A percentile compares a stretch with the other conserved stretches of the same genome.
These are phyloP conservation scores for Chauna torquata DNA, from an alignment of 2,113 vertebrate species.

Conservation along the genomic window DNA sequence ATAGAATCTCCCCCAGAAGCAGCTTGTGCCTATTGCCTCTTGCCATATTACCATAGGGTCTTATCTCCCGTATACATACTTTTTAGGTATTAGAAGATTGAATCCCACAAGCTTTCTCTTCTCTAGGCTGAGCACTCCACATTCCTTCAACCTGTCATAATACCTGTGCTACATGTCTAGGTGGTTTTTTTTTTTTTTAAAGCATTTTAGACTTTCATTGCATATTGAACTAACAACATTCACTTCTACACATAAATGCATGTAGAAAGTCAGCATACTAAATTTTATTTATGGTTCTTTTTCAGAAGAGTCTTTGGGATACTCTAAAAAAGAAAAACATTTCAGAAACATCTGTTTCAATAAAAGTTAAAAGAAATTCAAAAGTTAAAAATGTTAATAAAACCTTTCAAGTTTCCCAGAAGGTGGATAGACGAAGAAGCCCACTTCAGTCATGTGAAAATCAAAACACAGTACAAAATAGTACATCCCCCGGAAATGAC, in stretches of 20 bases:
- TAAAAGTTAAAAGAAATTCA: slow-evolving; percentile 33
- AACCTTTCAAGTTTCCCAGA: slow-evolving; percentile 82
- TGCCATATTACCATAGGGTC: not conserved
- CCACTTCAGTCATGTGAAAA: slow-evolving; percentile 85
- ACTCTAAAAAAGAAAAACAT: slow-evolving; percentile 83
- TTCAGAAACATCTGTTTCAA: slow-evolving; percentile 15
- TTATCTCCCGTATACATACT: not conserved
- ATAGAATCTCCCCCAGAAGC: not conserved
- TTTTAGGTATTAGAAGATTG: not conserved
- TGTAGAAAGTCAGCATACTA: not conserved
- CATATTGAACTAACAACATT: not conserved
- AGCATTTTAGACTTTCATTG: not conserved
- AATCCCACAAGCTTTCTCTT: not conserved
- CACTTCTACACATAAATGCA: not conserved
- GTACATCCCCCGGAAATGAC: not conserved
- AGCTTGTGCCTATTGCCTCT: not conserved
- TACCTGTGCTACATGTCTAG: not conserved
- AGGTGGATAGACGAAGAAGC: slow-evolving; percentile 74
- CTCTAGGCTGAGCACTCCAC: not conserved
- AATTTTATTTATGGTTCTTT: not conserved
- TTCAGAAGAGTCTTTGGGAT: slow-evolving; percentile 90
- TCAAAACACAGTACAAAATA: not conserved
- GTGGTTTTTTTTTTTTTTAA: not conserved
- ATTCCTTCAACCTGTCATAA: not conserved
- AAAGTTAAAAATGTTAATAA: slow-evolving; percentile 79